Evolutionary conservation across 2,113 vertebrate genomes (phyloP), one percentile per base, ranked within the genome.

Genomic region (Camelus bactrianus): DNA sequence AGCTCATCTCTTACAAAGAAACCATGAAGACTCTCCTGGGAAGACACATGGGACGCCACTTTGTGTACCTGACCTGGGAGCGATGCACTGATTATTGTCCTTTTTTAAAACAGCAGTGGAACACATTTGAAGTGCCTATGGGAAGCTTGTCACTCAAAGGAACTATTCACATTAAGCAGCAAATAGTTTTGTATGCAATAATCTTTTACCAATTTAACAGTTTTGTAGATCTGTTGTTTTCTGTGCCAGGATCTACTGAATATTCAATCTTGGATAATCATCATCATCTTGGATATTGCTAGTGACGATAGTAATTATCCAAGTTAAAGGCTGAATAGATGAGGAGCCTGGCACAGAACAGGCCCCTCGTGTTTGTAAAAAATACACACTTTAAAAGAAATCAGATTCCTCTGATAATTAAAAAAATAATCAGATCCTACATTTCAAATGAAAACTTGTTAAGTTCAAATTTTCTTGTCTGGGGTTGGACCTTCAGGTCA

Each of bases 381-480:
- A 28, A 89, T 48, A 60, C 42, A 17, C 16, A 6, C 65, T 91
- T 65, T 5, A 62, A 75, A 91, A 86, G 82, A 83, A 86, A 76
- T 80, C 13, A 1, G 30, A 93, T 42, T 77, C 75, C 91, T 94
- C 48, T 62, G 65, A 38, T 70, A 64, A 80, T 73, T 76, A n/a
- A 46, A 35, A 94, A 95, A 89, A 42, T 42, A 94, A 54, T 42
- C 70, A 94, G 60, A 90, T 35, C 48, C 62, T 46, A 60, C 67
- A 65, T 87, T 92, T 92, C 76, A 95, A 87, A 94, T 64, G 46
- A 79, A 96, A 94, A 77, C 72, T 89, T 85, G 86, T 48, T 77
- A 70, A 82, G 90, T 82, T 95, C 91, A 85, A 95, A 95, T 93
- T 97, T 82, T 89, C 94, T 85, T 52, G 89, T 88, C 58, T 81